Evolutionary conservation across 2,797 vertebrate species (phyloP).

Genomic region (Poecile montanus): DNA sequence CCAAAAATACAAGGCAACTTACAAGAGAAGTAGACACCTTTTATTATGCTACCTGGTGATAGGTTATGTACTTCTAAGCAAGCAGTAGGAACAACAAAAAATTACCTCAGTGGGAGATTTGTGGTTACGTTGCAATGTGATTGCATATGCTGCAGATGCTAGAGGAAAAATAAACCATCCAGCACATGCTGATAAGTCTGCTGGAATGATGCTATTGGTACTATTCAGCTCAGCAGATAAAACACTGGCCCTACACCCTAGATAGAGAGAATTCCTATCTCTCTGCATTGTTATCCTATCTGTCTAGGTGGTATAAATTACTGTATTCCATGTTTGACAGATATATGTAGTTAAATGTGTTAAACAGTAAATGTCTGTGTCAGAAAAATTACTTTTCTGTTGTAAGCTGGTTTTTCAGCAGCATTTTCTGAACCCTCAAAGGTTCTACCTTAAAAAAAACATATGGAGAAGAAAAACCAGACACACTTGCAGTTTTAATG

Average conservation of each 20-base stretch:
- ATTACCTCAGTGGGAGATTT: constrained; percentile 22
- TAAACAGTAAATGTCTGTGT: neutral
- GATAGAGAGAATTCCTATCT: neutral
- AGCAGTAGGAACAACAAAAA: constrained; percentile 14
- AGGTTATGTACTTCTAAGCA: constrained; percentile 10
- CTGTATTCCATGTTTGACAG: neutral
- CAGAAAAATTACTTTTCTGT: neutral
- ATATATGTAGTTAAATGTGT: neutral
- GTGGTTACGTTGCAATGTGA: constrained; percentile 32
- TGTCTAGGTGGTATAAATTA: neutral
- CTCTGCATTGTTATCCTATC: neutral
- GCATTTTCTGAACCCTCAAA: neutral
- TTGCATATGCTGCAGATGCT: constrained; percentile 45
- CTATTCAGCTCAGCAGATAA: neutral
- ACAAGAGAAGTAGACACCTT: neutral
- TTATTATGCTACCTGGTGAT: neutral
- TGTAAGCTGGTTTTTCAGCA: neutral
- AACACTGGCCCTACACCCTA: neutral
- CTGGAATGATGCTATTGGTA: neutral
- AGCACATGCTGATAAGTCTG: constrained; percentile 19
- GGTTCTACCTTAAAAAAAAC: neutral
- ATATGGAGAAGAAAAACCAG: neutral
- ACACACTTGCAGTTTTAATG: neutral
- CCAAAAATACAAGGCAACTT: neutral
- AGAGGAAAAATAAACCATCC: neutral